Evolutionary conservation across 1,140 invertebrate species (phyloP).

Genomic region (Microplitis mediator): DNA sequence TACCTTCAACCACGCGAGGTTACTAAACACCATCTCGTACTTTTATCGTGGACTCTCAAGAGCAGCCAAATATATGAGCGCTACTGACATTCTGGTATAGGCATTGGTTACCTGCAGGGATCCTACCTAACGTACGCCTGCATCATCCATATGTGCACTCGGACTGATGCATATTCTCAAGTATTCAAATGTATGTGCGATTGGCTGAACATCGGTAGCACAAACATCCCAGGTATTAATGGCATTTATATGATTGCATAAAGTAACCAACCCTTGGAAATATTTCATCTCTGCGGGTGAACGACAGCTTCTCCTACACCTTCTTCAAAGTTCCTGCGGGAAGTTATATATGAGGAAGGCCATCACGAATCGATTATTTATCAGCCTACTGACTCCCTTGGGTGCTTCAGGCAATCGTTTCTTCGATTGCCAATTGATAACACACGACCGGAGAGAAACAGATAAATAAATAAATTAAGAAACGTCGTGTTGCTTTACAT

Average conservation of each 20-base stretch:
- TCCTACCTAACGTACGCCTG: constrained; percentile 28
- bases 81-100: constrained; percentile 50
- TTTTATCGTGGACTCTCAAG: constrained; percentile 5
- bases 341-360: constrained; percentile 49
- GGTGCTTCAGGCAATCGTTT: not conserved
- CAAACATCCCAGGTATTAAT: constrained; percentile 3
- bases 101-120: constrained; percentile 34
- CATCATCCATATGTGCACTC: not conserved
- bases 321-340: constrained; percentile 30
- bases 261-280: not conserved
- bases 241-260: not conserved
- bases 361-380: constrained; percentile 53
- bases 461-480: not conserved
- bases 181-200: not conserved
- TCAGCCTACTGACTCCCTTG: constrained; percentile 28
- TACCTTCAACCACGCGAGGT: constrained; percentile 53
- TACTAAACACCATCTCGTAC: constrained; percentile 8
- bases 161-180: not conserved
- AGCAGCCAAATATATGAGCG: constrained; percentile 49
- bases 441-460: not conserved
- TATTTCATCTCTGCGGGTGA: not conserved
- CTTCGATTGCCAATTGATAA: constrained; percentile 5
- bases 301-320: not conserved
- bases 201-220: not conserved
- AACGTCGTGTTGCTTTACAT: not conserved